These are phyloP conservation scores for Neoascia interrupta DNA, from an alignment of 2,888 invertebrate genomes.

Conservation along the genomic window DNA sequence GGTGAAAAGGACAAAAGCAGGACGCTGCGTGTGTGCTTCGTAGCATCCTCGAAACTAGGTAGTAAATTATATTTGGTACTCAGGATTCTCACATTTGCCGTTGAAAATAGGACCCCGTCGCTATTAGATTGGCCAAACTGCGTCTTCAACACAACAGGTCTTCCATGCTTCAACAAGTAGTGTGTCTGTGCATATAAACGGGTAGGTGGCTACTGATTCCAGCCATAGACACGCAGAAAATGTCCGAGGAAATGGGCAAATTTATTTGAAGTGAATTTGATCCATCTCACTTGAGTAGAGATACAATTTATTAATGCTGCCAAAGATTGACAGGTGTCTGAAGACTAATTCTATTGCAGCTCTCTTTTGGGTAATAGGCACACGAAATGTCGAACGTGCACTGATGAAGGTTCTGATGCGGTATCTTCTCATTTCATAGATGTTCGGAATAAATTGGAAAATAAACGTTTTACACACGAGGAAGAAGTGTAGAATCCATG, in stretches of 20 bases:
- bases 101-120: neutral
- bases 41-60: constrained; percentile 43
- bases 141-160: neutral
- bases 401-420: no score
- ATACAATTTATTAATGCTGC: constrained; percentile 51
- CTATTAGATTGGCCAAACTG: neutral
- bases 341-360: neutral
- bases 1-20: constrained; percentile 41
- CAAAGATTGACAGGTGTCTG: constrained; percentile 32
- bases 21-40: constrained; percentile 38
- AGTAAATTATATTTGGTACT: constrained; percentile 58
- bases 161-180: constrained; percentile 33
- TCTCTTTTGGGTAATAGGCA: neutral
- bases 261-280: constrained; percentile 59
- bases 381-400: neutral
- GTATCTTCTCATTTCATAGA: no score
- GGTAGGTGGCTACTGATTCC: constrained; percentile 11
- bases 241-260: constrained; percentile 40
- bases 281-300: constrained; percentile 46
- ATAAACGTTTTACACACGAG: neutral
- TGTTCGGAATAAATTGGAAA: neutral
- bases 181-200: constrained; percentile 5
- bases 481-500: no score
- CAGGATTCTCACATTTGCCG: constrained; percentile 32
- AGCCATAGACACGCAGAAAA: constrained; percentile 7